These are phyloP conservation scores for Meandrina meandrites DNA, from an alignment of 92 coral and sea anemone species.

Conservation along the genomic window DNA sequence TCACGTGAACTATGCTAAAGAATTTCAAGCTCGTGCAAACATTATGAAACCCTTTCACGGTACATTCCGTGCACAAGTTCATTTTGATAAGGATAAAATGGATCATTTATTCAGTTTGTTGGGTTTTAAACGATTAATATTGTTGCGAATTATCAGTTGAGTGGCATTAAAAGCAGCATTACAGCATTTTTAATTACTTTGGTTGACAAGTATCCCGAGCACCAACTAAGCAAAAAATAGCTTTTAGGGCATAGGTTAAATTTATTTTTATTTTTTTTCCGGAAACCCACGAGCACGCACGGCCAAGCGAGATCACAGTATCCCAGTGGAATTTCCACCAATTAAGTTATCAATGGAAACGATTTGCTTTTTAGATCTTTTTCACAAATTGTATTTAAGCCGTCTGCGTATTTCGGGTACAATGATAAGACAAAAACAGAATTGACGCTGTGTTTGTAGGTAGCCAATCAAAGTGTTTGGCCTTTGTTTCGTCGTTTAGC, in stretches of 20 bases:
- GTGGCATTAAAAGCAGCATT: constrained; percentile 17
- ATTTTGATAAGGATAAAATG: not conserved
- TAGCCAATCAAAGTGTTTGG: constrained; percentile 15
- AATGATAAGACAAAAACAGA: not conserved
- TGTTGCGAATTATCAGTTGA: not conserved
- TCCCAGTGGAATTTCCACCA: not conserved
- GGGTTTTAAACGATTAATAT: not conserved
- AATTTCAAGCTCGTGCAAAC: not conserved
- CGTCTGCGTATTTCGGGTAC: not conserved
- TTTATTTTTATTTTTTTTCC: not conserved
- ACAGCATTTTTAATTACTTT: constrained; percentile 27
- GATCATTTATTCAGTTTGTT: not conserved
- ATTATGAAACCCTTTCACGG: not conserved
- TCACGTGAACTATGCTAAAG: not conserved
- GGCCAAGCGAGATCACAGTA: not conserved
- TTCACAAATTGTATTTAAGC: constrained; percentile 3
- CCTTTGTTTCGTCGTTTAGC: constrained; percentile 15
- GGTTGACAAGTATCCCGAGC: not conserved
- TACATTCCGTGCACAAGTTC: no score
- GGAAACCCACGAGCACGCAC: not conserved
- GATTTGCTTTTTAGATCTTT: constrained; percentile 9
- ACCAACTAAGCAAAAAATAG: not conserved
- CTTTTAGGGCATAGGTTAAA: not conserved
- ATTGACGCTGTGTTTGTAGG: constrained; percentile 4
- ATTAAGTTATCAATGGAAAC: constrained; percentile 1